Evolutionary conservation across 2,113 vertebrate genomes (phyloP).

Genomic region (Bos indicus): DNA sequence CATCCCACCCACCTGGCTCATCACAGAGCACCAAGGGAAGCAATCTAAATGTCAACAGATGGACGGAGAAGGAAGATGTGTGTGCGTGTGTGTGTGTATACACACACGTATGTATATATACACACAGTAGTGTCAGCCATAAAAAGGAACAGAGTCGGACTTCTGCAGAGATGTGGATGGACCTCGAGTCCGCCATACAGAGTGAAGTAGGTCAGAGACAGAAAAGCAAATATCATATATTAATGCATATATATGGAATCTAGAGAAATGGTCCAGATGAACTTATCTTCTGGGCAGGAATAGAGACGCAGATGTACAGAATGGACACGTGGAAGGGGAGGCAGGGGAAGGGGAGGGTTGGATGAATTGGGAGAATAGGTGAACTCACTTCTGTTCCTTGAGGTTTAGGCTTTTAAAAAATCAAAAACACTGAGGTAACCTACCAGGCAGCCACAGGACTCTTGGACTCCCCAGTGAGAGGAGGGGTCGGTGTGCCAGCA

Average conservation of each 20-base stretch:
- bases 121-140: neutral
- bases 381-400: neutral
- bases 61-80: accelerated
- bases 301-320: accelerated
- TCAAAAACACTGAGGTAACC: neutral
- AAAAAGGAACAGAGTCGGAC: neutral
- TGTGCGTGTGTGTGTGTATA: neutral
- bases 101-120: neutral
- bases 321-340: neutral
- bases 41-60: neutral
- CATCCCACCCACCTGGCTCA: neutral
- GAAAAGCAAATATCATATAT: neutral
- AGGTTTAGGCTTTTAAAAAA: neutral
- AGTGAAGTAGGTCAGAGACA: neutral
- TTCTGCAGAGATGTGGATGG: neutral
- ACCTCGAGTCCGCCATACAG: neutral
- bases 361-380: neutral
- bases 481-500: slow-evolving; percentile 20
- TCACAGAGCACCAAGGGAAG: neutral
- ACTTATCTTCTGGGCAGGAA: neutral
- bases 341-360: neutral
- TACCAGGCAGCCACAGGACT: slow-evolving; percentile 59
- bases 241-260: neutral
- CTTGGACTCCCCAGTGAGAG: neutral
- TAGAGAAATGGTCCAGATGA: neutral